phyloP scores from a whole-genome alignment of 2,888 invertebrate species.

The Biston betularia region DNA sequence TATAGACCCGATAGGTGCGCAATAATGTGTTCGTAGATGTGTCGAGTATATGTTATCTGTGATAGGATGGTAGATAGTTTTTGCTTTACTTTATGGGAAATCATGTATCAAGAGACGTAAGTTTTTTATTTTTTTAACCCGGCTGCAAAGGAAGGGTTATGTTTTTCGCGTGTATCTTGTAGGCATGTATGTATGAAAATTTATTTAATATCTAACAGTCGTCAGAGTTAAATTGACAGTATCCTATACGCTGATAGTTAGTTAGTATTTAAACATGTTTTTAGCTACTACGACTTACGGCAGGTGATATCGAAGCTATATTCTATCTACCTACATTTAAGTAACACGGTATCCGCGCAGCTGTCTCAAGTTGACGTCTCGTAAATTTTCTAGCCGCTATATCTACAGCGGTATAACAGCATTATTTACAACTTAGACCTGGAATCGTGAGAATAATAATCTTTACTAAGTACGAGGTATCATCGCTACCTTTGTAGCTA shows the following conservation, averaged over 20 bases:
- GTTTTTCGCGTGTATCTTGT: too few relatives aligned
- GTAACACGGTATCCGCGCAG: constrained; percentile 15
- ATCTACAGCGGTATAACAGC: constrained; percentile 31
- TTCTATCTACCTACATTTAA: constrained; percentile 27
- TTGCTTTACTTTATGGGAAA: too few relatives aligned
- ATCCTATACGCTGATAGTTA: background rate
- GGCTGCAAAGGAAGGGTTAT: too few relatives aligned
- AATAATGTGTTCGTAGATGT: too few relatives aligned
- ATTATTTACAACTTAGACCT: constrained; percentile 42
- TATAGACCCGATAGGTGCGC: background rate
- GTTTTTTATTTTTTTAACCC: too few relatives aligned
- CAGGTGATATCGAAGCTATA: constrained; percentile 20
- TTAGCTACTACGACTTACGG: background rate
- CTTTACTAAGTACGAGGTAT: constrained; percentile 47
- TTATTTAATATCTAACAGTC: too few relatives aligned
- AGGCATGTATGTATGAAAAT: too few relatives aligned
- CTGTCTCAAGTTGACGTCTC: constrained; percentile 23
- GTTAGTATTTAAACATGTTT: background rate
- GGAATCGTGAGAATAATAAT: constrained; percentile 41
- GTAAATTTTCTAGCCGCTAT: constrained; percentile 19
- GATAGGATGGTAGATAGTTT: too few relatives aligned
- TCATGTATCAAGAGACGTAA: too few relatives aligned
- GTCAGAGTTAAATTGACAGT: too few relatives aligned
- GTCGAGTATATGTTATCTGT: too few relatives aligned
- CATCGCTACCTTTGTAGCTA: too few relatives aligned